phyloP scores from a whole-genome alignment of 1,140 invertebrate genomes.

The Bombus huntii region DNA sequence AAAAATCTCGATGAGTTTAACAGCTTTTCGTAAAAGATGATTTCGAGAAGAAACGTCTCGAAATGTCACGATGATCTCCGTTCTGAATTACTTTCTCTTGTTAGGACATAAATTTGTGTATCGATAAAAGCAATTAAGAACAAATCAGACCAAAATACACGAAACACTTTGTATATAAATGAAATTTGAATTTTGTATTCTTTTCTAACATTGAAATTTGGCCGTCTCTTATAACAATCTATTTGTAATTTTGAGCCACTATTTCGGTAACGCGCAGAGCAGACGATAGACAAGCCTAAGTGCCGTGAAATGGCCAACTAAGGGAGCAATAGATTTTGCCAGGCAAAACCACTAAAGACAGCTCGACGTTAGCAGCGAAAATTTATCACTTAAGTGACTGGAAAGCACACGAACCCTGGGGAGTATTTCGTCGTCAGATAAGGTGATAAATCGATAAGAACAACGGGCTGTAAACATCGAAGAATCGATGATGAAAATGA shows the following conservation, averaged over 20 bases:
- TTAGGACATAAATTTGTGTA: too few relatives aligned
- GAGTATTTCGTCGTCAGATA: slow-evolving; percentile 43
- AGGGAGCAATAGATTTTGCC: slow-evolving; percentile 68
- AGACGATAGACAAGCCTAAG: slow-evolving; percentile 52
- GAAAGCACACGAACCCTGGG: slow-evolving; percentile 19
- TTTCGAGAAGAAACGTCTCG: too few relatives aligned
- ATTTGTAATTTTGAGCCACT: neutral
- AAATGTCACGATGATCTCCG: too few relatives aligned
- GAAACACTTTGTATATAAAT: too few relatives aligned
- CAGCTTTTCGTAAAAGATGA: too few relatives aligned
- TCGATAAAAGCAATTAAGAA: too few relatives aligned
- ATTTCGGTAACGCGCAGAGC: neutral
- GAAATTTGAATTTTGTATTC: neutral
- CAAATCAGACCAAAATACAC: too few relatives aligned
- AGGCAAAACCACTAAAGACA: slow-evolving; percentile 75
- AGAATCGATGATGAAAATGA: neutral
- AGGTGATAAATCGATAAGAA: slow-evolving; percentile 41
- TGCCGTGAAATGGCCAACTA: slow-evolving; percentile 53
- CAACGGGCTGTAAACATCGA: neutral
- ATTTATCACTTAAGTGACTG: slow-evolving; percentile 73
- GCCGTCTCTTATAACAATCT: too few relatives aligned
- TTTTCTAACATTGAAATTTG: neutral
- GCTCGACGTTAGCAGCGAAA: slow-evolving; percentile 62
- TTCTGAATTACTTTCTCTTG: too few relatives aligned
- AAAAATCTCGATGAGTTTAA: too few relatives aligned